These are phyloP conservation scores for Eilema caniola DNA, from an alignment of 2,888 invertebrate genomes.

Conservation along the genomic window DNA sequence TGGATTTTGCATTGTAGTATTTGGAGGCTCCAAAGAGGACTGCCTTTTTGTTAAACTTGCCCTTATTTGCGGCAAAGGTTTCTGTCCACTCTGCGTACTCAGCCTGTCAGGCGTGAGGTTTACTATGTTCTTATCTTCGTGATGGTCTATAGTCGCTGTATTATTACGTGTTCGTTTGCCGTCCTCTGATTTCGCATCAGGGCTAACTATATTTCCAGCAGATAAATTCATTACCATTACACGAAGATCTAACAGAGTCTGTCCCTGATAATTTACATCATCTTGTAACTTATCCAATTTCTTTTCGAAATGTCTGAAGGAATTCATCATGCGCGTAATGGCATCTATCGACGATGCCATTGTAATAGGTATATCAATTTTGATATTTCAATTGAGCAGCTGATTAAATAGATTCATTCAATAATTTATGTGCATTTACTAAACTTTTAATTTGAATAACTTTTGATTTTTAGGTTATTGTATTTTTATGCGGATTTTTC, in stretches of 20 bases:
- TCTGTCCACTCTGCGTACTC: conserved; percentile 51
- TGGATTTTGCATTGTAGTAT: conserved; percentile 24
- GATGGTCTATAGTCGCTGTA: conserved; percentile 54
- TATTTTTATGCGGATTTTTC: background rate
- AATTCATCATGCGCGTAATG: conserved; percentile 58
- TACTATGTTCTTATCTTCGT: conserved; percentile 38
- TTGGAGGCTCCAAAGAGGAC: conserved; percentile 32
- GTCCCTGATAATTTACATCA: conserved; percentile 68
- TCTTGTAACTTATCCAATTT: conserved; percentile 74
- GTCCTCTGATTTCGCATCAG: conserved; percentile 46
- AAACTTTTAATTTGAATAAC: conserved; percentile 12
- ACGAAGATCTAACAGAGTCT: conserved; percentile 69
- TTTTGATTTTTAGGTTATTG: conserved; percentile 3
- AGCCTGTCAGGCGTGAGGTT: conserved; percentile 27
- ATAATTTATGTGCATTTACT: background rate
- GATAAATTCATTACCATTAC: conserved; percentile 63
- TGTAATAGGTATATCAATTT: conserved; percentile 20
- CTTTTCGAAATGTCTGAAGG: conserved; percentile 70
- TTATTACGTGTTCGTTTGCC: conserved; percentile 46
- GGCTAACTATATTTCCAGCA: conserved; percentile 45
- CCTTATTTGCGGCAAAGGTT: conserved; percentile 56
- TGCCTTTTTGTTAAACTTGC: conserved; percentile 40
- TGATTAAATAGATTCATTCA: background rate
- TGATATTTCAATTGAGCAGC: background rate
- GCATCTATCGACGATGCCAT: conserved; percentile 49